Conservation (phyloP, 2,888 invertebrate species). For the Tanypteryx hageni region DNA sequence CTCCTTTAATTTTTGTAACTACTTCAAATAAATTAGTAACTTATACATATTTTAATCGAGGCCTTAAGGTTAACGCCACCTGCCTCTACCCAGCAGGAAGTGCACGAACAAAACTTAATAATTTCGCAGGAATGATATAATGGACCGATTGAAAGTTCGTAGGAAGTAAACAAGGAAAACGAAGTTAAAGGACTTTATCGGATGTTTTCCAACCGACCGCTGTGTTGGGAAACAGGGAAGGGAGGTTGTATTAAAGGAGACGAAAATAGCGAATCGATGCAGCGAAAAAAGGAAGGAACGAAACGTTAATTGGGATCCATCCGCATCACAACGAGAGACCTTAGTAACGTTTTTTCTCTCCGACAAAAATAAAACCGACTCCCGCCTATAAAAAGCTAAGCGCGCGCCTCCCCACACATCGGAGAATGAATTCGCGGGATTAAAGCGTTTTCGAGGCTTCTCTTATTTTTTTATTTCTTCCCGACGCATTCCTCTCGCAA, state of each 20-base stretch:
- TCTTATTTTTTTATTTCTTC: not conserved
- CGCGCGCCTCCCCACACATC: not conserved
- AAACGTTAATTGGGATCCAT: not conserved
- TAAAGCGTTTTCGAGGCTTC: not conserved
- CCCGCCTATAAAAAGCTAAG: too few relatives aligned
- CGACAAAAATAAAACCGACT: too few relatives aligned
- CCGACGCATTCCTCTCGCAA: not conserved
- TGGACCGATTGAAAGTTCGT: not conserved
- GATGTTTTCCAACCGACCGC: not conserved
- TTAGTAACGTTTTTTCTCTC: too few relatives aligned
- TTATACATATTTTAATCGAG: too few relatives aligned
- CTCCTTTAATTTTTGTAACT: too few relatives aligned
- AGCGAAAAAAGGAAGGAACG: not conserved
- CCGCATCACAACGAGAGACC: not conserved
- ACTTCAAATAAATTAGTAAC: too few relatives aligned
- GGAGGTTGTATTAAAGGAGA: not conserved
- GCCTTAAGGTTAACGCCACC: too few relatives aligned
- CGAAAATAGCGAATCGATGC: not conserved
- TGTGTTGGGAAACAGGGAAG: not conserved
- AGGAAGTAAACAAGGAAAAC: not conserved
- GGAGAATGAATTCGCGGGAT: not conserved
- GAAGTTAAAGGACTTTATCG: not conserved
- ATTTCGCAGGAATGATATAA: too few relatives aligned
- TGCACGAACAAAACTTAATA: too few relatives aligned
- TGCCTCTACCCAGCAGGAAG: too few relatives aligned